Base-by-base conservation (phyloP, 2,113 vertebrate genomes). In the Plestiodon gilberti region DNA sequence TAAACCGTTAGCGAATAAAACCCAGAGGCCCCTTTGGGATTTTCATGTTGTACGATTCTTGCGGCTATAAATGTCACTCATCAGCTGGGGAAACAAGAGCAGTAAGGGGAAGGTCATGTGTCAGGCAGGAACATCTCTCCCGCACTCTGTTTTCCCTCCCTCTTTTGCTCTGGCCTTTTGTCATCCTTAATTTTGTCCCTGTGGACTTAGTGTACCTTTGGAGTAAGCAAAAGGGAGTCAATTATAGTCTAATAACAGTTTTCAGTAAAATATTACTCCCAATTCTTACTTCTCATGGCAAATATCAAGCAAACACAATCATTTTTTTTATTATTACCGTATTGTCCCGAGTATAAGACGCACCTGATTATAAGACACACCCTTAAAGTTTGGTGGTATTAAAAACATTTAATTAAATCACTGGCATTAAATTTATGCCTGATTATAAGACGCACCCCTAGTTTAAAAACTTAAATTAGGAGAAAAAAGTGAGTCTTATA, bases 61-160 rank as follows among this genome's bases (percentile, higher is more conserved):
- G 82, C 38, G 70, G 89, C 84, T 93, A 78, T 89, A 94, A 85
- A 87, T 81, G 48, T 9, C 82, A 89, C 30, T 55, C 83, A 87
- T 85, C 69, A 91, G 55, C 79, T 65, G 20, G 38, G 82, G 71
- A 62, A 88, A 86, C 38, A 83, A 84, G 74, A 43, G 59, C 73
- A 87, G 65, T 74, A 30, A 1, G 8, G 33, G 73, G 80, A 81
- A 89, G 33, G 85, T 87, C 81, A 30, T 57, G 48, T 30, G 28
- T 64, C 33, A 48, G 23, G 23, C 78, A 57, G 59, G 64, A 71
- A 30, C 43, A 88, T 74, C 61, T 83, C 61, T 83, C 81, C 22
- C 43, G n/a, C 28, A 30, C 28, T 57, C 69, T 84, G 40, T 74
- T 62, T 55, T 61, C 70, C 10, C 76, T 3, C 77, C 18, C n/a